Percentiles rank a stretch among this genome's conserved stretches.
These are phyloP conservation scores for Tetrapedia diversipes DNA, from an alignment of 2,888 invertebrate species.

Conservation along the genomic window DNA sequence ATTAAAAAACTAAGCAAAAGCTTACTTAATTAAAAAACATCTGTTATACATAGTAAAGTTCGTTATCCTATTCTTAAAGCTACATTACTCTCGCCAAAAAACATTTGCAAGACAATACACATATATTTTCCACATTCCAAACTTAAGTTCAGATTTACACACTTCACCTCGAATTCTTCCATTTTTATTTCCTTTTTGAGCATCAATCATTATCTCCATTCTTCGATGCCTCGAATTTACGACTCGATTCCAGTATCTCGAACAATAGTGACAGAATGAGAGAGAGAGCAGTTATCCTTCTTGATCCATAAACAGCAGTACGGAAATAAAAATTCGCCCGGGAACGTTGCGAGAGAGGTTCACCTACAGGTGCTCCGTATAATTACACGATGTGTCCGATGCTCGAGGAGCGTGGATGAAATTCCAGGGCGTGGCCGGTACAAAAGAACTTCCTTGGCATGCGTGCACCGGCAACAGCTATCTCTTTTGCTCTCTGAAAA, in stretches of 20 bases:
- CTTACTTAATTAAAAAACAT: too few relatives aligned
- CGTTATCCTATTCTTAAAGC: too few relatives aligned
- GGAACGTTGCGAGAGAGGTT: slow-evolving; percentile 29
- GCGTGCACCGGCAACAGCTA: slow-evolving; percentile 23
- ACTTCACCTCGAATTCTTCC: not conserved
- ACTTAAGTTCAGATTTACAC: too few relatives aligned
- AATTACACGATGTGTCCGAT: slow-evolving; percentile 58
- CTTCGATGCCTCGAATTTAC: not conserved
- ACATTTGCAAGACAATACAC: too few relatives aligned
- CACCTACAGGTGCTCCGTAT: slow-evolving; percentile 50
- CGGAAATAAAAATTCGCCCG: slow-evolving; percentile 10
- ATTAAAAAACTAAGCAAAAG: too few relatives aligned
- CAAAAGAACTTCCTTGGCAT: slow-evolving; percentile 44
- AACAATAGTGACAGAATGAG: too few relatives aligned
- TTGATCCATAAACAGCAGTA: not conserved
- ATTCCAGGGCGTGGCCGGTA: slow-evolving; percentile 79
- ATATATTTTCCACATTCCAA: too few relatives aligned
- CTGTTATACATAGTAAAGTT: too few relatives aligned
- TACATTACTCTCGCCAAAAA: too few relatives aligned
- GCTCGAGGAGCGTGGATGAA: slow-evolving; percentile 68
- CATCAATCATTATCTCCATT: too few relatives aligned
- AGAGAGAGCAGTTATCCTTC: slow-evolving; percentile 1
- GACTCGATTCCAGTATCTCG: not conserved
- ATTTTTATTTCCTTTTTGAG: too few relatives aligned
- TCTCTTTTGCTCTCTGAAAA: slow-evolving; percentile 15